Evolutionary conservation across 2,797 vertebrate genomes (phyloP).

Genomic region (Pseudomugil tenellus): DNA sequence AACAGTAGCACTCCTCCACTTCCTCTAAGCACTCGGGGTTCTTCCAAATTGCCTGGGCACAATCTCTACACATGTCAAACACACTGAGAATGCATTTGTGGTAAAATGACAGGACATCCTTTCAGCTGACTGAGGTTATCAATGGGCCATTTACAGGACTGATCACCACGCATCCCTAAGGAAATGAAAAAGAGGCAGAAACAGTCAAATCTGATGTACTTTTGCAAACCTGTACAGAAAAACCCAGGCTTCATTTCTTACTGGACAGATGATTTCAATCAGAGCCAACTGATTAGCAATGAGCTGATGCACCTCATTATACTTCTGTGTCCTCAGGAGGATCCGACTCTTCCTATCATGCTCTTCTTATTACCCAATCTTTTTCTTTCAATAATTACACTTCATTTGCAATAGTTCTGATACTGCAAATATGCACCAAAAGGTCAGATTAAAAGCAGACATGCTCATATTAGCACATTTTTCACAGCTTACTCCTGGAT

Average conservation of each 20-base stretch:
- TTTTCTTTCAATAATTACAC: conserved; percentile 38
- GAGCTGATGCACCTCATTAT: conserved; percentile 70
- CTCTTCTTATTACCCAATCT: conserved; percentile 59
- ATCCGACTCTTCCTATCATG: conserved; percentile 59
- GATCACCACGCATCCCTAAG: conserved; percentile 49
- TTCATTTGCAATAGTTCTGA: conserved; percentile 20
- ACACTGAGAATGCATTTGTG: conserved; percentile 73
- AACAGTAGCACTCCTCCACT: conserved; percentile 64
- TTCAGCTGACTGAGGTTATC: conserved; percentile 75
- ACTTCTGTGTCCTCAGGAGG: conserved; percentile 35
- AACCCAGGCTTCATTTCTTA: conserved; percentile 54
- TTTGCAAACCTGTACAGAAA: conserved; percentile 7
- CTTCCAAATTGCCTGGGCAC: conserved; percentile 72
- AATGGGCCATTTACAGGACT: conserved; percentile 75
- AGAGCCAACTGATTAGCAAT: conserved; percentile 60
- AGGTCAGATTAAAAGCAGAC: neutral
- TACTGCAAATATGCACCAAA: neutral
- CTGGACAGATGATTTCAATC: conserved; percentile 73
- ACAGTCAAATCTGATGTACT: conserved; percentile 20
- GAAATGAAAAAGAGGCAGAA: conserved; percentile 39
- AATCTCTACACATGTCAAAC: conserved; percentile 54
- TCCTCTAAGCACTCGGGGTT: conserved; percentile 68
- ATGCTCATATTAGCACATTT: neutral
- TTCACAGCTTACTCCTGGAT: neutral
- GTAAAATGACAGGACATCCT: conserved; percentile 77